Evolutionary conservation across 2,888 invertebrate species (phyloP).

Genomic region (Cheilosia vulpina): DNA sequence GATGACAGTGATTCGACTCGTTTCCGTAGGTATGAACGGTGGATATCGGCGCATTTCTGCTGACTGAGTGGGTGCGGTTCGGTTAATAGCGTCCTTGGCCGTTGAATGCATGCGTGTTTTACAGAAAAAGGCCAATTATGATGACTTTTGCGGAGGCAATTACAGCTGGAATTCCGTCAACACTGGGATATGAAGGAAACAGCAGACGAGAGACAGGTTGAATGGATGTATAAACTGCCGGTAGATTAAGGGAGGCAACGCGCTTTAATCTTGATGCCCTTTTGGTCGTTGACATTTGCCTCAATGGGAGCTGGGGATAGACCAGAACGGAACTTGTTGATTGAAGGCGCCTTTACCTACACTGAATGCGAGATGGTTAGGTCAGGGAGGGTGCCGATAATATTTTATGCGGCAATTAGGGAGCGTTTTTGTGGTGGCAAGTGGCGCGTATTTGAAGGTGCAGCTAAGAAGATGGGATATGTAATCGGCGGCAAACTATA

Average conservation of each 20-base stretch:
- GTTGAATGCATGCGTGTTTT: conserved; percentile 48
- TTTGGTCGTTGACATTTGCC: conserved; percentile 37
- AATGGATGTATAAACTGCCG: conserved; percentile 28
- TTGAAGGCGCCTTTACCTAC: neutral
- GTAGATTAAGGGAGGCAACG: conserved; percentile 12
- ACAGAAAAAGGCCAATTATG: conserved; percentile 52
- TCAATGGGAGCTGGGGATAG: conserved; percentile 2
- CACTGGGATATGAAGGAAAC: conserved; percentile 20
- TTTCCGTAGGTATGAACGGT: conserved; percentile 8
- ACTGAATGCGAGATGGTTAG: neutral
- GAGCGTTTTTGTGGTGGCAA: neutral
- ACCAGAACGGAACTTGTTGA: conserved; percentile 34
- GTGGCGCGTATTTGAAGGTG: no score
- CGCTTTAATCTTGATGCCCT: conserved; percentile 47
- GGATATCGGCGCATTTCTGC: conserved; percentile 27
- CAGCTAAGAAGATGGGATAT: no score
- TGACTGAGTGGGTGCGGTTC: conserved; percentile 68
- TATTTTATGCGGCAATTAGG: conserved; percentile 9
- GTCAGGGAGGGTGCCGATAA: neutral
- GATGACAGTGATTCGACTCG: conserved; percentile 70
- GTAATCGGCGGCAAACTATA: no score
- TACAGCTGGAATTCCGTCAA: conserved; percentile 67
- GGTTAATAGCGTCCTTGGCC: conserved; percentile 70
- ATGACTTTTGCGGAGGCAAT: conserved; percentile 67
- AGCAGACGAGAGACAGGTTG: conserved; percentile 54